Evolutionary conservation across 2,888 invertebrate genomes (phyloP).

Genomic region (Orthosia gracilis): DNA sequence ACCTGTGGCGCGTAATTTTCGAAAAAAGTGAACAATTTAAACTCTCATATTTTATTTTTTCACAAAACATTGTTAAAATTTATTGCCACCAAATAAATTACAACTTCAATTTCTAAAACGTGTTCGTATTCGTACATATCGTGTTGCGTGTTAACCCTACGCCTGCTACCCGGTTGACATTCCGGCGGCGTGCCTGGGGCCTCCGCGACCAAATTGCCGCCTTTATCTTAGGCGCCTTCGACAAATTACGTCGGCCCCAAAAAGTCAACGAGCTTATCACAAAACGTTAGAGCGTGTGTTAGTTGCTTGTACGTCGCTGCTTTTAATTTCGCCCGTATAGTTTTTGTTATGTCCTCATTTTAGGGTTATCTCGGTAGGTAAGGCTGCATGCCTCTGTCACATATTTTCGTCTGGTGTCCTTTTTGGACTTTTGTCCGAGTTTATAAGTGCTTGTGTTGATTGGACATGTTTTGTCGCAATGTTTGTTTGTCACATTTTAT

Average conservation of each 20-base stretch:
- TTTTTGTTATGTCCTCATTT: constrained; percentile 88
- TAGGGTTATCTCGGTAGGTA: constrained; percentile 82
- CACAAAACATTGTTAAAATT: constrained; percentile 55
- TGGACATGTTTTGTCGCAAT: constrained; percentile 58
- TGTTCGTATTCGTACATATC: constrained; percentile 55
- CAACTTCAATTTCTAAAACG: constrained; percentile 57
- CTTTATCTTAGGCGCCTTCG: constrained; percentile 90
- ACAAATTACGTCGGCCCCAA: constrained; percentile 89
- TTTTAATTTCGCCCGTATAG: constrained; percentile 89
- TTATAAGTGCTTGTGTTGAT: constrained; percentile 67
- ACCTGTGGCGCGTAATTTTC: constrained; percentile 34
- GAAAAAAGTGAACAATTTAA: constrained; percentile 33
- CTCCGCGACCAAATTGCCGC: constrained; percentile 80
- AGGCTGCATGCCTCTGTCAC: constrained; percentile 82
- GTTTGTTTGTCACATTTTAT: constrained; percentile 58
- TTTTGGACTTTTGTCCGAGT: constrained; percentile 70
- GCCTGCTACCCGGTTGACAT: constrained; percentile 77
- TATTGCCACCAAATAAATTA: constrained; percentile 59
- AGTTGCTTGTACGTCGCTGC: constrained; percentile 88
- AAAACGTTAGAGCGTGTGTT: constrained; percentile 86
- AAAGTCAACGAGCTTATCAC: constrained; percentile 87
- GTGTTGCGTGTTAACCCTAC: constrained; percentile 75
- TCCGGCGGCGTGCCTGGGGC: constrained; percentile 82
- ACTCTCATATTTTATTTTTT: constrained; percentile 26
- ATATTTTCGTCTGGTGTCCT: constrained; percentile 77